phyloP scores from a whole-genome alignment of 2,113 vertebrate species.

The Oreotrochilus melanogaster region DNA sequence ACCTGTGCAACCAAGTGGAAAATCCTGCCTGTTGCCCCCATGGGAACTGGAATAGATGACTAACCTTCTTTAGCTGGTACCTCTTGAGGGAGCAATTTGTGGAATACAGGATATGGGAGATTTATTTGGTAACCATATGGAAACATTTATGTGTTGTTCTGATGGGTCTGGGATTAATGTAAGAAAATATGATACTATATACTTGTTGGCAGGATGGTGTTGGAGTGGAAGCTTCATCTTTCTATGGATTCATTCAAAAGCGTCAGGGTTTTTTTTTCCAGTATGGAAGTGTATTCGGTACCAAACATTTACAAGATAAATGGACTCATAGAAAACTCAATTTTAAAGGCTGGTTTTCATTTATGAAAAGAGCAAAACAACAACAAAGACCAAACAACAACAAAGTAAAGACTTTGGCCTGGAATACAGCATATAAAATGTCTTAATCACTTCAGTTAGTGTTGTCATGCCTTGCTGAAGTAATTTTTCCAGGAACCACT shows the following conservation, averaged over 20 bases:
- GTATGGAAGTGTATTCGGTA: background rate
- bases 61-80: background rate
- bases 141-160: slow-evolving; percentile 27
- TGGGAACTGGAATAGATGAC: background rate
- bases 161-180: background rate
- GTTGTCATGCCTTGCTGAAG: background rate
- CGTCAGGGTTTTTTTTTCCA: background rate
- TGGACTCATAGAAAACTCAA: background rate
- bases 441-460: background rate
- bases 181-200: slow-evolving; percentile 17
- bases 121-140: slow-evolving; percentile 36
- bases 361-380: background rate
- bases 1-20: background rate
- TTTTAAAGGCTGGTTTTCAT: background rate
- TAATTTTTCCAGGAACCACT: background rate
- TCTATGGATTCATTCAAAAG: background rate
- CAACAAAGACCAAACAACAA: background rate
- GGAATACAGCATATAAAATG: background rate
- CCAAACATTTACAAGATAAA: background rate
- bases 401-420: background rate
- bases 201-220: background rate
- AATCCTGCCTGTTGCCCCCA: background rate
- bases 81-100: slow-evolving; percentile 5
- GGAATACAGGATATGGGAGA: background rate
- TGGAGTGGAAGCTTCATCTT: background rate